Conservation (phyloP, 2,888 invertebrate species). For the Drosophila rubida region DNA sequence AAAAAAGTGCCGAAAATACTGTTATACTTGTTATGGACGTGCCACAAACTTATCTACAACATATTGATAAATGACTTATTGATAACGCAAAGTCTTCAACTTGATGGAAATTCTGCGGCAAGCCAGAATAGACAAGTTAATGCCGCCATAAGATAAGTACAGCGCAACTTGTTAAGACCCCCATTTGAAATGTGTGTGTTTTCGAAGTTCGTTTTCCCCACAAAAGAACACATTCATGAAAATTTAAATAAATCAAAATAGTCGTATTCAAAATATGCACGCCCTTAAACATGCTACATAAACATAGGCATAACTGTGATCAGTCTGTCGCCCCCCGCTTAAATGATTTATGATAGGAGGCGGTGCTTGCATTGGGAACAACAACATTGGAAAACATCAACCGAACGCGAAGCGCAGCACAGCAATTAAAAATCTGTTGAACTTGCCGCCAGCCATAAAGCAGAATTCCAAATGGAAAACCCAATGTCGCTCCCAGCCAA, state of each 20-base stretch:
- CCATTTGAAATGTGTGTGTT: slow-evolving; percentile 6
- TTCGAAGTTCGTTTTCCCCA: slow-evolving; percentile 6
- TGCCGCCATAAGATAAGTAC: slow-evolving; percentile 37
- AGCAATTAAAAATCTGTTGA: slow-evolving; percentile 75
- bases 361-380: slow-evolving; percentile 36
- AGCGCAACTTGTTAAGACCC: slow-evolving; percentile 9
- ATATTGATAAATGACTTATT: slow-evolving; percentile 70
- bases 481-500: slow-evolving; percentile 22
- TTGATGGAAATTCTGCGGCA: slow-evolving; percentile 31
- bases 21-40: slow-evolving; percentile 20
- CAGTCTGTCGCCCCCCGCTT: slow-evolving; percentile 8
- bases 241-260: slow-evolving; percentile 56
- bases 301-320: slow-evolving; percentile 26
- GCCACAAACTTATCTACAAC: slow-evolving; percentile 21
- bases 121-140: slow-evolving; percentile 58
- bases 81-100: slow-evolving; percentile 48
- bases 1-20: slow-evolving; percentile 50
- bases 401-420: slow-evolving; percentile 51
- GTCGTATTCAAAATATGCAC: slow-evolving; percentile 57
- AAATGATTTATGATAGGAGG: slow-evolving; percentile 61
- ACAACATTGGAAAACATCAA: slow-evolving; percentile 61
- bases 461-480: slow-evolving; percentile 33
- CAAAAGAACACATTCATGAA: slow-evolving; percentile 12
- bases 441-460: slow-evolving; percentile 65
- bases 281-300: slow-evolving; percentile 30